Percentiles rank a stretch among this genome's conserved stretches.
phyloP scores from a whole-genome alignment of 2,797 vertebrate species.

The Salarias fasciatus region DNA sequence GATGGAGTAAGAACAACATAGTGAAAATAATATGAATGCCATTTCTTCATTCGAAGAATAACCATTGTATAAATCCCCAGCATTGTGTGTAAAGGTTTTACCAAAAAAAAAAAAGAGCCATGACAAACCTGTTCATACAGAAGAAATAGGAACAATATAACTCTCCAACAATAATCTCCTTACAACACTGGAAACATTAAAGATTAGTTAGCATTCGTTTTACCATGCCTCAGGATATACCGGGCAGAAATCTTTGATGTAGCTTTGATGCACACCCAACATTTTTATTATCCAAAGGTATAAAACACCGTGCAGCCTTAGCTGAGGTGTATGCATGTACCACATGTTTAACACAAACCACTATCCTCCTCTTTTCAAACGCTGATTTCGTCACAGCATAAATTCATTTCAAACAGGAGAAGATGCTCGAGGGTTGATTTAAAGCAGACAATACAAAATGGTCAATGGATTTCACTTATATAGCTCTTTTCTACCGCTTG shows the following conservation, averaged over 20 bases:
- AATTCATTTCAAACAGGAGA: background rate
- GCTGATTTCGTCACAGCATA: slow-evolving; percentile 8
- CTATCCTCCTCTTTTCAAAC: background rate
- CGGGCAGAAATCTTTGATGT: background rate
- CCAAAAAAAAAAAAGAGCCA: background rate
- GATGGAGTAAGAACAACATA: background rate
- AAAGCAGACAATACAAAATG: too few relatives aligned
- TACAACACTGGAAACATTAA: background rate
- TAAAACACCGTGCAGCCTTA: background rate
- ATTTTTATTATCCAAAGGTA: background rate
- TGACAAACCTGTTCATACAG: background rate
- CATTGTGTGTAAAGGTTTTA: background rate
- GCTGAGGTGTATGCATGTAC: background rate
- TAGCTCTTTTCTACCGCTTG: too few relatives aligned
- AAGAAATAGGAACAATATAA: slow-evolving; percentile 2
- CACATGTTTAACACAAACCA: slow-evolving; percentile 3
- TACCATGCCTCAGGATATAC: background rate
- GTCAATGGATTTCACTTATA: too few relatives aligned
- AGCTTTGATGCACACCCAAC: slow-evolving; percentile 1
- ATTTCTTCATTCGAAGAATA: too few relatives aligned
- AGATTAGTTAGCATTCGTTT: background rate
- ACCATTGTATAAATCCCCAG: background rate
- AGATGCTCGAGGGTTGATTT: too few relatives aligned
- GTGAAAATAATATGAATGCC: background rate
- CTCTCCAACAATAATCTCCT: background rate